Evolutionary conservation across 1,140 invertebrate genomes (phyloP), one percentile per base, ranked within the genome.

Genomic region (Muscidifurax raptorellus): DNA sequence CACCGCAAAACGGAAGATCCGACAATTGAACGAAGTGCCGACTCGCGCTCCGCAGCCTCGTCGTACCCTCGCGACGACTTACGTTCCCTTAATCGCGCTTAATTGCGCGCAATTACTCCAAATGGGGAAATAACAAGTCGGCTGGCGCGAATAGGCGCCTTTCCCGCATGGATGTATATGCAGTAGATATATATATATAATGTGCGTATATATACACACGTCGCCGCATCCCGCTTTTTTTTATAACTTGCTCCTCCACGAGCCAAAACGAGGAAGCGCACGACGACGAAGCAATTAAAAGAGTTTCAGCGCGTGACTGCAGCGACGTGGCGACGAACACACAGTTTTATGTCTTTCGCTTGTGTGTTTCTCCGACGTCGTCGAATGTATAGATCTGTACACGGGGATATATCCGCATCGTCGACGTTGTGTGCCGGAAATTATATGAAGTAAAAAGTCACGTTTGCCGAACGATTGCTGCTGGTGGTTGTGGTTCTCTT

Each of bases 111-210:
- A 89, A 88, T 89, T 89, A 89, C 88, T 89, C 83, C 83, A 89
- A 89, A 89, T 89, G 88, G 88, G 87, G 86, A 89, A 89, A 89
- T 89, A 89, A 89, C 88, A 89, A 89, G 88, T 88, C 83, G 88
- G 86, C 84, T 59, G 52, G 22, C 85, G 86, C 76, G 82, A 74
- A 84, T 80, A 80, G 77, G 77, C 78, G 25, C 59, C 72, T 40
- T 25, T 27, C 44, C 86, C 83, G 18, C 0, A 22, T 5, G 0
- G 22, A 18, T 22, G 6, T n/a, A n/a, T 18, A 52, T 47, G 82
- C n/a, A n/a, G 32, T 32, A 32, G 2, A 32, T 6, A 5, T 32
- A 5, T 32, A 5, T 32, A 5, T 32, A 40, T 40, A 40, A 40
- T 86, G 76, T 79, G 83, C 86, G 86, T 85, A n/a, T 40, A 40